These are phyloP conservation scores for Epiperipatus broadwayi DNA, from an alignment of 2,888 invertebrate genomes.

Conservation along the genomic window DNA sequence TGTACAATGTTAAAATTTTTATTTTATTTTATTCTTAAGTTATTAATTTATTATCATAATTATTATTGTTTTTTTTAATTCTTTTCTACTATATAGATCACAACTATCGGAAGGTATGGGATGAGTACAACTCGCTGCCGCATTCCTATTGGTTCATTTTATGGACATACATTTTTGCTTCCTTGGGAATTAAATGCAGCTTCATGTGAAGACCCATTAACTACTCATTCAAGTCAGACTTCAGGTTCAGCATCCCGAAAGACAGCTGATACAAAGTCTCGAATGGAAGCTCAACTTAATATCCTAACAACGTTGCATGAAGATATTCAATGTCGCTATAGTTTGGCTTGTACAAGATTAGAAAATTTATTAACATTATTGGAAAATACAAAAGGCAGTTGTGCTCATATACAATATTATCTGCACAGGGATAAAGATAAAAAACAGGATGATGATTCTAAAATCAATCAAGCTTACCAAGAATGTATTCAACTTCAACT, in stretches of 20 bases:
- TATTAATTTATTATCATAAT: too few relatives aligned
- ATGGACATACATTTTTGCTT: slow-evolving; percentile 64
- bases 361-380: slow-evolving; percentile 55
- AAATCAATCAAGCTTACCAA: slow-evolving; percentile 37
- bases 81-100: slow-evolving; percentile 41
- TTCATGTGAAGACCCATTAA: slow-evolving; percentile 27
- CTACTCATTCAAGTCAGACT: slow-evolving; percentile 12
- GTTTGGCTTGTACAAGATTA: slow-evolving; percentile 62
- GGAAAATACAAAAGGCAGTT: slow-evolving; percentile 29
- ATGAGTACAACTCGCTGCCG: slow-evolving; percentile 74
- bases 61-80: slow-evolving; percentile 12
- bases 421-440: slow-evolving; percentile 41
- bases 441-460: slow-evolving; percentile 31
- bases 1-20: too few relatives aligned
- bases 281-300: slow-evolving; percentile 37
- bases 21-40: too few relatives aligned
- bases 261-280: slow-evolving; percentile 20
- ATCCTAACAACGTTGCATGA: slow-evolving; percentile 49
- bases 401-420: slow-evolving; percentile 42
- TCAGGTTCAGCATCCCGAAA: slow-evolving; percentile 17
- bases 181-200: slow-evolving; percentile 38
- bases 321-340: slow-evolving; percentile 58
- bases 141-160: slow-evolving; percentile 80
- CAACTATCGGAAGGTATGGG: slow-evolving; percentile 72
- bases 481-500: slow-evolving; percentile 74